Conservation (phyloP, 2,888 invertebrate species). For the Caenorhabditis drosophilae region DNA sequence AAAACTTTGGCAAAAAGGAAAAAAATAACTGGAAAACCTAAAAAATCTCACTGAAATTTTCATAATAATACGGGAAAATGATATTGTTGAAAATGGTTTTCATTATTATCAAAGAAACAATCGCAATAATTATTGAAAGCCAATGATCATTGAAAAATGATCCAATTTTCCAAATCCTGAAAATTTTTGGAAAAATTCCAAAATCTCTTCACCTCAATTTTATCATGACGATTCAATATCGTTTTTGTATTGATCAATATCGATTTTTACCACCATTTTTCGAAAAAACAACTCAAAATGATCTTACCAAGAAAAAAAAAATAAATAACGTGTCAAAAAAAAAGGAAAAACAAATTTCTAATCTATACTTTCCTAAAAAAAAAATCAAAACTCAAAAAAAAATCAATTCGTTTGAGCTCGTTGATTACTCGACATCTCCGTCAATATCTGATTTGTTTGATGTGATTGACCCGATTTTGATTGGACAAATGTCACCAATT, state of each 20-base stretch:
- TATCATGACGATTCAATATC: slow-evolving; percentile 28
- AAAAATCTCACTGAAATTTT: slow-evolving; percentile 26
- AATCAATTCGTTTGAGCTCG: too few relatives aligned
- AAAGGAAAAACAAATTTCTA: too few relatives aligned
- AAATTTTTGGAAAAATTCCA: not conserved
- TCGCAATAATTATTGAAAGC: slow-evolving; percentile 16
- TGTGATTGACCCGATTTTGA: too few relatives aligned
- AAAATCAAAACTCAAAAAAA: too few relatives aligned
- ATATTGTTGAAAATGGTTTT: slow-evolving; percentile 26
- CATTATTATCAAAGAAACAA: slow-evolving; percentile 11
- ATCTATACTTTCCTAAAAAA: too few relatives aligned
- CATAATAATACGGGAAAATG: slow-evolving; percentile 27
- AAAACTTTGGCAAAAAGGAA: too few relatives aligned
- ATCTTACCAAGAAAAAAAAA: too few relatives aligned
- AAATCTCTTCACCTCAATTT: too few relatives aligned
- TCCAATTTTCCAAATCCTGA: slow-evolving; percentile 19
- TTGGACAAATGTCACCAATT: slow-evolving; percentile 36
- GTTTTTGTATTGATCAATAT: slow-evolving; percentile 19
- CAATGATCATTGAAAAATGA: slow-evolving; percentile 17
- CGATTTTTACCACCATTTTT: slow-evolving; percentile 22
- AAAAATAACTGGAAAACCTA: not conserved
- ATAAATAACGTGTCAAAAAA: too few relatives aligned
- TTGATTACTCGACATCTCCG: too few relatives aligned
- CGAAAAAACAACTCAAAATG: too few relatives aligned
- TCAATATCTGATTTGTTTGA: too few relatives aligned